Evolutionary conservation across 2,113 vertebrate species (phyloP).

Genomic region (Takifugu flavidus): DNA sequence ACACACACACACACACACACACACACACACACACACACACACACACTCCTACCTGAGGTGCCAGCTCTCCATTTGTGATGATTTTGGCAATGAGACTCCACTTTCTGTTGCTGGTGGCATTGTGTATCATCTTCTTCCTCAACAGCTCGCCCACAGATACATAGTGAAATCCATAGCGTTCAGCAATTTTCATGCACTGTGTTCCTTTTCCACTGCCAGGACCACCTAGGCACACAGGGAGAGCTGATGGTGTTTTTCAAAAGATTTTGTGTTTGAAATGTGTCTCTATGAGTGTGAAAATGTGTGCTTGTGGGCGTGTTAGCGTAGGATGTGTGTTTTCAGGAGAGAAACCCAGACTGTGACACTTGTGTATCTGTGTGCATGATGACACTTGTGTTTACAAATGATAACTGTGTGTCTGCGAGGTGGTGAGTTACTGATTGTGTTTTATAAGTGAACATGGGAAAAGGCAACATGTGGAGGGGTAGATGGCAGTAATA

Average conservation of each 20-base stretch:
- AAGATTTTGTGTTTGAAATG: constrained; percentile 20
- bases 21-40: not conserved
- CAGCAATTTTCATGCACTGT: constrained; percentile 95
- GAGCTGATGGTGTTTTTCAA: constrained; percentile 41
- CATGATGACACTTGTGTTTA: constrained; percentile 7
- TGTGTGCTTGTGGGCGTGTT: constrained; percentile 46
- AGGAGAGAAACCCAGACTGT: constrained; percentile 27
- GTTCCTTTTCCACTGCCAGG: constrained; percentile 98
- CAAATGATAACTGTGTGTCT: constrained; percentile 3
- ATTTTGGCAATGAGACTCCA: constrained; percentile 99
- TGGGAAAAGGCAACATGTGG: constrained; percentile 12
- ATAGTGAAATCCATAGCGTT: constrained; percentile 93
- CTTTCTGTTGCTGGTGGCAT: constrained; percentile 94
- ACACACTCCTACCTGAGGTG: constrained; percentile 85
- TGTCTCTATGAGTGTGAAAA: constrained; percentile 43
- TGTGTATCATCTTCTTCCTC: constrained; percentile 96
- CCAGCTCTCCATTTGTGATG: constrained; percentile 96
- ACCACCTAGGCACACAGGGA: constrained; percentile 78
- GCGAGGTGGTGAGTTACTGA: not conserved
- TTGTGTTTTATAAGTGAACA: constrained; percentile 19
- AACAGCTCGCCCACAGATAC: constrained; percentile 94
- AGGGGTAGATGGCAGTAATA: constrained; percentile 24
- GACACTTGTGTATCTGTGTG: constrained; percentile 21
- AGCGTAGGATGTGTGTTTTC: constrained; percentile 41
- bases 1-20: no score